These are phyloP conservation scores for Myiotriccus ornatus DNA, from an alignment of 2,797 vertebrate genomes.

Conservation along the genomic window DNA sequence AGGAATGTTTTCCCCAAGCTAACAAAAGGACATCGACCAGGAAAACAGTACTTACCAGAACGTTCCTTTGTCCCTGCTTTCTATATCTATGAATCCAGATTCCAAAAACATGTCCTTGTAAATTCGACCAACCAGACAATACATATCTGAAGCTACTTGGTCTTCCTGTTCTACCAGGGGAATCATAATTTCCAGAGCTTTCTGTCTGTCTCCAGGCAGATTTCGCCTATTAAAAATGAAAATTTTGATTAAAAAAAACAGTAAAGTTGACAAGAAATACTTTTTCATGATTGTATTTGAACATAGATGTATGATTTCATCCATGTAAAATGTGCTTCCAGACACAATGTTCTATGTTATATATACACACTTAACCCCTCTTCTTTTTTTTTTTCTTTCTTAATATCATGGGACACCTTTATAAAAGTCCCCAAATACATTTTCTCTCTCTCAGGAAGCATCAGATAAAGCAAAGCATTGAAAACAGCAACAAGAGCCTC, in stretches of 20 bases:
- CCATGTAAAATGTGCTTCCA: not conserved
- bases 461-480: not conserved
- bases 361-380: rapidly evolving
- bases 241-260: not conserved
- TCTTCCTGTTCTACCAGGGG: slow-evolving; percentile 89
- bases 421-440: not conserved
- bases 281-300: not conserved
- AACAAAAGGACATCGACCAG: not conserved
- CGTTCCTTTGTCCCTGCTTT: slow-evolving; percentile 88
- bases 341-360: not conserved
- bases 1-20: not conserved
- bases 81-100: slow-evolving; percentile 87
- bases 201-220: slow-evolving; percentile 88
- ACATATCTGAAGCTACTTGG: slow-evolving; percentile 96
- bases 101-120: slow-evolving; percentile 97
- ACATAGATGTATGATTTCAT: not conserved
- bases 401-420: not conserved
- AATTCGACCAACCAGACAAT: slow-evolving; percentile 94
- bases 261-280: not conserved
- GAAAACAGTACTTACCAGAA: slow-evolving; percentile 83
- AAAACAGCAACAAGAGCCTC: not conserved
- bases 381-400: not conserved
- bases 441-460: not conserved
- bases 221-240: slow-evolving; percentile 82
- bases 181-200: slow-evolving; percentile 94